Conservation (phyloP, 2,888 invertebrate species). For the Rotaria macrura region DNA sequence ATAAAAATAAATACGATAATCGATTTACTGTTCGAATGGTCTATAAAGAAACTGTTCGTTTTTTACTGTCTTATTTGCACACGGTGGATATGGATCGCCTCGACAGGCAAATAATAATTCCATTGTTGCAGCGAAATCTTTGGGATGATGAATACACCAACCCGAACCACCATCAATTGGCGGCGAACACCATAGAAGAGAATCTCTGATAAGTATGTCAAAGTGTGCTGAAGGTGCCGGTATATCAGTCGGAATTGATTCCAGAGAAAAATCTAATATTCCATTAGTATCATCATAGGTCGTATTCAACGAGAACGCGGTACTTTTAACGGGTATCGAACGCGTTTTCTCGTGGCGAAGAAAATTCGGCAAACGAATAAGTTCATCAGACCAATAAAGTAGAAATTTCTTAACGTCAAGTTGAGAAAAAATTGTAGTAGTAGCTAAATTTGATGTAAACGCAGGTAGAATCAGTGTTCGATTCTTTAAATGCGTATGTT, state of each 20-base stretch:
- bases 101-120: background rate
- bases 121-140: background rate
- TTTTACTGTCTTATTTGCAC: background rate
- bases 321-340: background rate
- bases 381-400: background rate
- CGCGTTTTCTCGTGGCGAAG: background rate
- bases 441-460: background rate
- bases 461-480: background rate
- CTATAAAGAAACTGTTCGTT: background rate
- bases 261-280: background rate
- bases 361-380: background rate
- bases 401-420: background rate
- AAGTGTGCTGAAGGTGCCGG: background rate
- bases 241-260: background rate
- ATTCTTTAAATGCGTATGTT: background rate
- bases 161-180: background rate
- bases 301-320: background rate
- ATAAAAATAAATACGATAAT: no score
- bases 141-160: background rate
- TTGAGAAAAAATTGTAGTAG: background rate
- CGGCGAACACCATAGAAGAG: background rate
- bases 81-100: slow-evolving; percentile 14
- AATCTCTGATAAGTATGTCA: background rate
- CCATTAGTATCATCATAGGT: background rate
- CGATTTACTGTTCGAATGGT: background rate